Evolutionary conservation across 2,888 invertebrate species (phyloP).

Genomic region (Homarus gammarus): DNA sequence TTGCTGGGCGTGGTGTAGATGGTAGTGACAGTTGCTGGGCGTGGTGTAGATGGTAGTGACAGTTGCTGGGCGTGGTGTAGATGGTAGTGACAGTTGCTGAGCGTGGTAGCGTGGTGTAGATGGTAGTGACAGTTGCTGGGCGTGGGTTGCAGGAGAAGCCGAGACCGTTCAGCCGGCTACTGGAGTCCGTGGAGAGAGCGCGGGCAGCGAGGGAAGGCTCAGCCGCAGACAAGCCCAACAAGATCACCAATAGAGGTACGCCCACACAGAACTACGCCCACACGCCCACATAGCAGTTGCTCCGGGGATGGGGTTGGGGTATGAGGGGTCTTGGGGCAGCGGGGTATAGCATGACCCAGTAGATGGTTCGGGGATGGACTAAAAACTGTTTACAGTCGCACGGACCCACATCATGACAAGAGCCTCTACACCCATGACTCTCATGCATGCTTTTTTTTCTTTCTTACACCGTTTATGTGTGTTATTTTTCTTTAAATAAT

Average conservation of each 20-base stretch:
- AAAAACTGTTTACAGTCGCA: constrained; percentile 33
- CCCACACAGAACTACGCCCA: constrained; percentile 59
- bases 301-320: constrained; percentile 34
- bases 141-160: constrained; percentile 71
- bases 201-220: constrained; percentile 66
- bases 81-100: neutral
- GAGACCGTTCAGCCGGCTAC: constrained; percentile 72
- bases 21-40: neutral
- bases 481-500: constrained; percentile 57
- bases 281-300: constrained; percentile 63
- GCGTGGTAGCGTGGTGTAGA: constrained; percentile 20
- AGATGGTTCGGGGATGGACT: constrained; percentile 2
- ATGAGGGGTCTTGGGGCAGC: constrained; percentile 5
- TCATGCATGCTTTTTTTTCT: constrained; percentile 71
- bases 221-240: constrained; percentile 68
- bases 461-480: constrained; percentile 70
- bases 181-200: constrained; percentile 73
- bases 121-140: constrained; percentile 59
- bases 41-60: constrained; percentile 23
- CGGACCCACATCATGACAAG: constrained; percentile 37
- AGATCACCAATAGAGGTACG: constrained; percentile 71
- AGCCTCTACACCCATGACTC: constrained; percentile 50
- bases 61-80: neutral
- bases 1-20: neutral
- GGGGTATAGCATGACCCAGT: neutral